Conservation (phyloP, 2,113 vertebrate species). For the Myocastor coypus region DNA sequence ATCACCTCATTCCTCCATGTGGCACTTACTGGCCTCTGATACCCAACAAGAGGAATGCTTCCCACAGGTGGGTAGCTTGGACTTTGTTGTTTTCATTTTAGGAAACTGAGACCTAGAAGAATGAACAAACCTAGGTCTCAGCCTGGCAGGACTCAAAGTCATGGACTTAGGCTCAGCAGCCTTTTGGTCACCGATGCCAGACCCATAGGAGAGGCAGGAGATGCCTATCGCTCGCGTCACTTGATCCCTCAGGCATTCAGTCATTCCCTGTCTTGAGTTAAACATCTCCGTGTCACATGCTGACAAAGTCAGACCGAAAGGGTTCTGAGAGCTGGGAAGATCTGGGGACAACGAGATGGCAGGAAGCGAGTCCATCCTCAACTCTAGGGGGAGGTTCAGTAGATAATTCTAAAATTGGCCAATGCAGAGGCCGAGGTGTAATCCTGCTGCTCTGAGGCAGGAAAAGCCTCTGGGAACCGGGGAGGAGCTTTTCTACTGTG, state of each 20-base stretch:
- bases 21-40: neutral
- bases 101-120: neutral
- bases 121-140: neutral
- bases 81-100: neutral
- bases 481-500: neutral
- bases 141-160: neutral
- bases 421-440: neutral
- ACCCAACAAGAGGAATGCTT: neutral
- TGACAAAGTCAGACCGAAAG: neutral
- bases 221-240: neutral
- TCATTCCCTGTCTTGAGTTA: neutral
- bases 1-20: neutral
- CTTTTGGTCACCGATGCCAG: neutral
- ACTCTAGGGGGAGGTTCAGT: neutral
- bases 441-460: neutral
- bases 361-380: neutral
- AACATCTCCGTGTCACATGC: neutral
- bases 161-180: neutral
- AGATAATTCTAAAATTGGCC: neutral
- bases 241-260: neutral
- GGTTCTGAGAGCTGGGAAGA: neutral
- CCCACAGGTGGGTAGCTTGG: neutral
- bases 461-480: neutral
- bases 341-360: neutral
- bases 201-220: neutral